A percentile compares a stretch with the other conserved stretches of the same genome.
Evolutionary conservation across 2,113 vertebrate species (phyloP).

Genomic region (Gnathonemus longibarbis): DNA sequence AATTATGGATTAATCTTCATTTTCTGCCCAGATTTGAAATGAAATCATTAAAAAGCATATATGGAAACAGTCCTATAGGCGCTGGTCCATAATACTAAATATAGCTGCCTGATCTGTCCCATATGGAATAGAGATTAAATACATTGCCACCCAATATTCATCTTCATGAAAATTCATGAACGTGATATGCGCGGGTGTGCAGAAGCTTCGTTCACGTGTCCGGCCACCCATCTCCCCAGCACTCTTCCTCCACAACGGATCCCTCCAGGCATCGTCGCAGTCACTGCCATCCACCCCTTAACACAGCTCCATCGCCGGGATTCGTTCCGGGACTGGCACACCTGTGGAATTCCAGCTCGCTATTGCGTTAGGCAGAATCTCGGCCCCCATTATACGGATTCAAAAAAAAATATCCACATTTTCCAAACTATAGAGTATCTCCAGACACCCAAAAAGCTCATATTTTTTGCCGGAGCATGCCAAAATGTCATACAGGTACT

Average conservation of each 20-base stretch:
- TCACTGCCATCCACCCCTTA: background rate
- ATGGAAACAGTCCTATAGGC: background rate
- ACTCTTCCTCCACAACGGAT: background rate
- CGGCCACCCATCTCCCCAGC: background rate
- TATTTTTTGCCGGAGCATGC: background rate
- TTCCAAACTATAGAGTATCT: background rate
- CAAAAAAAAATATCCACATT: background rate
- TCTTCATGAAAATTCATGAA: background rate
- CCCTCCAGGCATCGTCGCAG: background rate
- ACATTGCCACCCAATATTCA: background rate
- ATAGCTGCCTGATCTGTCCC: background rate
- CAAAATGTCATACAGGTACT: background rate
- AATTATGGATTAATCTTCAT: background rate
- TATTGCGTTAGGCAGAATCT: background rate
- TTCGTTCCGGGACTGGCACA: background rate
- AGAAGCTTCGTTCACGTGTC: background rate
- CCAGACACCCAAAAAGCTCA: background rate
- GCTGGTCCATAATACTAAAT: background rate
- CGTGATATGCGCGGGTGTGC: background rate
- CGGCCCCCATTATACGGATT: background rate
- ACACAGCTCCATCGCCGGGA: background rate
- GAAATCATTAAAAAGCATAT: background rate
- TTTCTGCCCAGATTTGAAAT: background rate
- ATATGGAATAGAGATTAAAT: background rate
- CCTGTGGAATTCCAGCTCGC: background rate